Evolutionary conservation across 1,140 invertebrate species (phyloP).

Genomic region (Lasioglossum baleicum): DNA sequence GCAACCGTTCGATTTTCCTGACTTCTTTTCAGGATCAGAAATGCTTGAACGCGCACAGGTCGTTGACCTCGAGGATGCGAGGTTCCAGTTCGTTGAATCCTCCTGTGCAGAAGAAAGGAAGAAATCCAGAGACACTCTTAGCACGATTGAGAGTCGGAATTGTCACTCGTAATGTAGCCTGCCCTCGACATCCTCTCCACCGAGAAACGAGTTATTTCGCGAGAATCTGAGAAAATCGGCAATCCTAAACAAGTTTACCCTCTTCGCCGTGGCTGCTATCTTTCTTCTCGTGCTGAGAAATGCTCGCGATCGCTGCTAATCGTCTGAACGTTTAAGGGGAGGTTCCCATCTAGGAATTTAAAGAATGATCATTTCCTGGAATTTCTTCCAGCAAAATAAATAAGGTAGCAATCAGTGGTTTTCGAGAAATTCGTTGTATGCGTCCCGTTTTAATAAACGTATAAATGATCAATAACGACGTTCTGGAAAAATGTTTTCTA

Average conservation of each 20-base stretch:
- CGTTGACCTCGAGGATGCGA: background rate
- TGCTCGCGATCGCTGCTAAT: background rate
- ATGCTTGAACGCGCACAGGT: background rate
- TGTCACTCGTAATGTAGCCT: background rate
- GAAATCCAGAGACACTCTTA: background rate
- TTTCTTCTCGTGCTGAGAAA: background rate
- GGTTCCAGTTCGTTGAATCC: background rate
- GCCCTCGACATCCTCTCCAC: background rate
- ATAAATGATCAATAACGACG: too few relatives aligned
- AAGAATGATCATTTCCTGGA: too few relatives aligned
- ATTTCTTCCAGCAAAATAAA: too few relatives aligned
- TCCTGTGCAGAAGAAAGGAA: background rate
- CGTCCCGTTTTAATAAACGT: too few relatives aligned
- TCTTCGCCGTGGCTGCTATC: background rate
- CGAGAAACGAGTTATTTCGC: background rate
- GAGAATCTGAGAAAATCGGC: background rate
- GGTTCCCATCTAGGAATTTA: background rate
- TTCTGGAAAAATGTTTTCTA: too few relatives aligned
- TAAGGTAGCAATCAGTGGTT: too few relatives aligned
- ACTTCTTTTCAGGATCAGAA: conserved; percentile 5
- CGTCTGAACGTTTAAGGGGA: background rate
- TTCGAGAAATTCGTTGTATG: too few relatives aligned
- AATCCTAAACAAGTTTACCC: background rate
- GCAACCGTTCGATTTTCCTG: too few relatives aligned
- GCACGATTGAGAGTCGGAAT: background rate